Base-by-base conservation (phyloP, 1,140 invertebrate species). In the Zaprionus taronus region DNA sequence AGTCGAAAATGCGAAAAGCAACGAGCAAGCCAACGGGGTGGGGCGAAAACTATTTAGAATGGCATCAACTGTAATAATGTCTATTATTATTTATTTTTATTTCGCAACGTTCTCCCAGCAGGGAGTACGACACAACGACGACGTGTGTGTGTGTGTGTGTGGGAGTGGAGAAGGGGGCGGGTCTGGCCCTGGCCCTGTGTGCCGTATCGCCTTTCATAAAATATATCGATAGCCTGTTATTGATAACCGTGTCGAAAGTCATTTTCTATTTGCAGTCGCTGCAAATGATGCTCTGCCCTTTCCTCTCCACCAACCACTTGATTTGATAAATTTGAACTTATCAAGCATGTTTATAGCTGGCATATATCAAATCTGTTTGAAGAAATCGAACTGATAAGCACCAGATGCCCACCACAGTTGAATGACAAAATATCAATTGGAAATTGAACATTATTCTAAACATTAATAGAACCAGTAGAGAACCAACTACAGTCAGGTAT, bases 61-160 rank as follows among this genome's bases (percentile, higher is more conserved):
- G 85, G 73, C 73, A 85, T 90, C 79, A 90, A 90, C 85, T 77
- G 81, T 82, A 90, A 90, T 90, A 90, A 89, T 89, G 77, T 77
- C 70, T 68, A 90, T 90, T 90, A 90, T 90, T 85, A 90, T 90
- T 90, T 90, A 85, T 90, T 85, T 89, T 90, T 81, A 87, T 89
- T 77, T 85, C 57, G 53, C 34, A 22, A 36, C 51, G 60, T 24
- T 63, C 34, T n/a, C 63, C 28, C 77, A 11, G 61, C 67, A 28
- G 76, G 75, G 51, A 63, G 67, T 26, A 11, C 9, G 9, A 34
- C 31, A 34, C 9, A 11, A 34, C 31, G 9, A 24, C 15, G 9
- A 15, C n/a, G 11, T 14, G 47, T 12, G 5, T 44, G 41, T 12
- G 5, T 44, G 41, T 44, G 41, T 9, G 31, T 12, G 15, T 7